Evolutionary conservation across 2,797 vertebrate species (phyloP).

Genomic region (Selene dorsalis): DNA sequence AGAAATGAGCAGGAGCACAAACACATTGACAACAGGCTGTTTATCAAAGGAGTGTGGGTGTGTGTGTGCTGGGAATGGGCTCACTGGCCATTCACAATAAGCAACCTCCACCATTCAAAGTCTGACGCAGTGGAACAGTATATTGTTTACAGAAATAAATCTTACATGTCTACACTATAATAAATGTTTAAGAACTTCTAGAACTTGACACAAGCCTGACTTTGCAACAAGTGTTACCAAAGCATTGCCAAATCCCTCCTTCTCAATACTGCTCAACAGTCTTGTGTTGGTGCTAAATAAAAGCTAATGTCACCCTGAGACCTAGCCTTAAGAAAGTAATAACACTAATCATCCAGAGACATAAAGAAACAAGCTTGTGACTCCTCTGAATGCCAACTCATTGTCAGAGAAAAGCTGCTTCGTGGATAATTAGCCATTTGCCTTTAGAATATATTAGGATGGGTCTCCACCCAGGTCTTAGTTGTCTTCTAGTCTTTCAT

Average conservation of each 20-base stretch:
- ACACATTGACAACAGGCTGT: too few species aligned
- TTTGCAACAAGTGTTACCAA: background rate
- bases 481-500: constrained; percentile 1
- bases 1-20: too few species aligned
- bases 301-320: constrained; percentile 52
- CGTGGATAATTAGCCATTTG: constrained; percentile 53
- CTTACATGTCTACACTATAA: too few species aligned
- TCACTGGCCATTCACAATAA: background rate
- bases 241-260: background rate
- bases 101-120: too few species aligned
- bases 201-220: background rate
- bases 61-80: too few species aligned
- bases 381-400: constrained; percentile 46
- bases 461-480: constrained; percentile 23
- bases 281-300: constrained; percentile 10
- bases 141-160: too few species aligned
- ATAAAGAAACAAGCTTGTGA: constrained; percentile 36
- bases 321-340: constrained; percentile 52
- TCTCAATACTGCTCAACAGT: background rate
- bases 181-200: background rate
- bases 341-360: constrained; percentile 53
- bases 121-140: too few species aligned
- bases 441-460: constrained; percentile 49
- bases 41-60: too few species aligned
- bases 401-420: constrained; percentile 36